Conservation (phyloP, 1,140 invertebrate species). For the Drosophila malerkotliana region DNA sequence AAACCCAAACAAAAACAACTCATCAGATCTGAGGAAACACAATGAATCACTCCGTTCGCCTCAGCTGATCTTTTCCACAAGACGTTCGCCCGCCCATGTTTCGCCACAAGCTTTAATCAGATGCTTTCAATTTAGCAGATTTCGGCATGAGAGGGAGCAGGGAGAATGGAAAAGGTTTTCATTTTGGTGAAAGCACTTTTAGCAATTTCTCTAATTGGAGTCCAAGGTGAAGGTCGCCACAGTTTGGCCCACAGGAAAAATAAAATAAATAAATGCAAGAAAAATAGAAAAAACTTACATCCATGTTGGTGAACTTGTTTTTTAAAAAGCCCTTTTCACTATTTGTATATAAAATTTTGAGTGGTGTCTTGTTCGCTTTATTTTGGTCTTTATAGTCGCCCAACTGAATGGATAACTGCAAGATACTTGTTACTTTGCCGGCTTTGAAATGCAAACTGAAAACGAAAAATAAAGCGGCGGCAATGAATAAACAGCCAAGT, state of each 20-base stretch:
- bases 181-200: constrained; percentile 63
- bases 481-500: constrained; percentile 67
- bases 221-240: constrained; percentile 75
- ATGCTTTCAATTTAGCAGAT: constrained; percentile 44
- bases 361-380: constrained; percentile 22
- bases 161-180: constrained; percentile 43
- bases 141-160: constrained; percentile 3
- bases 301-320: constrained; percentile 42
- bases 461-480: constrained; percentile 65
- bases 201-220: constrained; percentile 73
- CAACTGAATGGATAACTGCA: constrained; percentile 67
- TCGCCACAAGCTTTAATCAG: constrained; percentile 18
- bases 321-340: constrained; percentile 61
- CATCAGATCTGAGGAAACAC: constrained; percentile 5
- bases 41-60: constrained; percentile 51
- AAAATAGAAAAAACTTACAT: constrained; percentile 58
- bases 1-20: constrained; percentile 26
- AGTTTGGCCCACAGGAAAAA: constrained; percentile 43
- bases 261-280: constrained; percentile 11
- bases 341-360: constrained; percentile 46
- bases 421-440: constrained; percentile 80
- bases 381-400: constrained; percentile 30
- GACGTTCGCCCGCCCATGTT: neutral
- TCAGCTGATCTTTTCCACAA: constrained; percentile 36
- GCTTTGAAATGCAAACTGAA: constrained; percentile 81